Conservation (phyloP, 2,113 vertebrate species). For the Cyprinodon variegatus region DNA sequence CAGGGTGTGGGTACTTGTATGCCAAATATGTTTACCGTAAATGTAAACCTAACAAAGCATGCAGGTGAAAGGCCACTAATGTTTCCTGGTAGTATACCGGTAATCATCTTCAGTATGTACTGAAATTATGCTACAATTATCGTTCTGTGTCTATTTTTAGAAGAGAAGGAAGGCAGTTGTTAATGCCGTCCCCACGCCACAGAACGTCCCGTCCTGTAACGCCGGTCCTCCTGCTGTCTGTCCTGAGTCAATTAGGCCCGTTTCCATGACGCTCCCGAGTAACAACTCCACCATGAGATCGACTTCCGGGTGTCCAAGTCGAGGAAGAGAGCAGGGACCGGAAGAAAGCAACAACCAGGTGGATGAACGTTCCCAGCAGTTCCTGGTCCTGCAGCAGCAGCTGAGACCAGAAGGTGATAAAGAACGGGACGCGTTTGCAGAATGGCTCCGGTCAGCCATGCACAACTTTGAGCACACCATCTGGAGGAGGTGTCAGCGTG, state of each 20-base stretch:
- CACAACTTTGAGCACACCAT: conserved; percentile 1
- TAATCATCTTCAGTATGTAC: too few species aligned
- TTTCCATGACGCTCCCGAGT: background rate
- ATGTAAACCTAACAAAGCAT: too few species aligned
- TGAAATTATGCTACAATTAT: too few species aligned
- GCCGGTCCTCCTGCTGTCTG: background rate
- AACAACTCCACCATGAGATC: background rate
- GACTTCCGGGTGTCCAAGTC: background rate
- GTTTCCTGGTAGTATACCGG: too few species aligned
- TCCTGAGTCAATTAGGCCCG: background rate
- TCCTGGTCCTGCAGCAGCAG: background rate
- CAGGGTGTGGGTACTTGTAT: too few species aligned
- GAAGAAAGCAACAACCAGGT: background rate
- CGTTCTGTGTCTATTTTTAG: background rate
- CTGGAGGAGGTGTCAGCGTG: conserved; percentile 3
- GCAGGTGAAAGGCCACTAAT: too few species aligned
- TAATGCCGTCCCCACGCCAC: too few species aligned
- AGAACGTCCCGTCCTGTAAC: background rate
- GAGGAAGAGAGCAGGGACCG: background rate
- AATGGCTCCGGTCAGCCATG: conserved; percentile 7
- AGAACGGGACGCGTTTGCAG: background rate
- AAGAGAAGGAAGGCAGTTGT: background rate
- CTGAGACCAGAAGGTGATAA: background rate
- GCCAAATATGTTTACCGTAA: too few species aligned
- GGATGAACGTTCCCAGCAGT: background rate